A percentile compares a stretch with the other conserved stretches of the same genome.
Conservation (phyloP, 2,888 invertebrate genomes). For the Pediacus dermestoides region DNA sequence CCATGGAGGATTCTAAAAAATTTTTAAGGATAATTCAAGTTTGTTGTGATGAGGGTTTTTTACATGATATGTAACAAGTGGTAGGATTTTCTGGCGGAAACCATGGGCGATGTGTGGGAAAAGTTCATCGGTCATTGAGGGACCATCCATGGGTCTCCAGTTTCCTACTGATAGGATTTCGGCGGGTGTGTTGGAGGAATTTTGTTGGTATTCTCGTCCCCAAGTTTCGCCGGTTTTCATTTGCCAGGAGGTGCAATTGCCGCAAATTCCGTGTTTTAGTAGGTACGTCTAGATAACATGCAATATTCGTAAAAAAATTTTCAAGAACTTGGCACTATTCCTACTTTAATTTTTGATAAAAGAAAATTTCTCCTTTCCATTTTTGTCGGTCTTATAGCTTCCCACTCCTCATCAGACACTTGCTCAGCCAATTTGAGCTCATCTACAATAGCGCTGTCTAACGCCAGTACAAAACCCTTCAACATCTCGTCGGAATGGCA, state of each 20-base stretch:
- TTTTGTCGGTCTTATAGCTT: slow-evolving; percentile 70
- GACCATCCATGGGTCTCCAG: slow-evolving; percentile 72
- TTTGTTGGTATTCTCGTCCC: slow-evolving; percentile 48
- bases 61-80: slow-evolving; percentile 76
- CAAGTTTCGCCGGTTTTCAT: slow-evolving; percentile 58
- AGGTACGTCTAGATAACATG: slow-evolving; percentile 41
- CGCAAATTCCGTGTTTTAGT: slow-evolving; percentile 48
- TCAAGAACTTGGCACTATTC: slow-evolving; percentile 10
- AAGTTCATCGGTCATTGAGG: slow-evolving; percentile 63
- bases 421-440: slow-evolving; percentile 70
- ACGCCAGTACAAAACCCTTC: slow-evolving; percentile 62
- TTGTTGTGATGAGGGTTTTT: slow-evolving; percentile 35
- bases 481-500: slow-evolving; percentile 70
- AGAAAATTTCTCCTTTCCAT: slow-evolving; percentile 62
- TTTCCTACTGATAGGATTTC: slow-evolving; percentile 59
- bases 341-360: slow-evolving; percentile 64
- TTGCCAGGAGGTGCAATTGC: slow-evolving; percentile 57
- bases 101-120: slow-evolving; percentile 79
- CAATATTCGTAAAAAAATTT: background rate
- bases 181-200: slow-evolving; percentile 21
- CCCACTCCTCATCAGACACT: slow-evolving; percentile 84
- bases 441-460: slow-evolving; percentile 65
- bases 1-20: slow-evolving; percentile 82
- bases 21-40: background rate
- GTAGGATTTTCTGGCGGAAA: slow-evolving; percentile 69